These are phyloP conservation scores for Sebastes melanostomus DNA, from an alignment of 2,797 vertebrate species.

Conservation along the genomic window DNA sequence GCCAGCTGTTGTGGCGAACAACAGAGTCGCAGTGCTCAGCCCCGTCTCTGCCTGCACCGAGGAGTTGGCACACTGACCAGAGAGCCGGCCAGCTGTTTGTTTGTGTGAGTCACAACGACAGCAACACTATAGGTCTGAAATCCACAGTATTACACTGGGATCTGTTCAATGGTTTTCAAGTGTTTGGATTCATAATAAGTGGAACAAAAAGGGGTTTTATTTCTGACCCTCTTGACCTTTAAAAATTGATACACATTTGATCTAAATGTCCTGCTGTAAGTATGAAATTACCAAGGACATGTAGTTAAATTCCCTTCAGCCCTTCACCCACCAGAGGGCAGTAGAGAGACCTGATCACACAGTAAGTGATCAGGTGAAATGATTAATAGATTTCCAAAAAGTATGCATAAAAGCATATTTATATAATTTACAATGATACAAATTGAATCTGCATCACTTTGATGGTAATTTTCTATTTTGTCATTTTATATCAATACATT, in stretches of 20 bases:
- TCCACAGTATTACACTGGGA: neutral
- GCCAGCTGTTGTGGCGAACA: conserved; percentile 54
- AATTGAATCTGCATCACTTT: neutral
- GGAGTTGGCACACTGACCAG: conserved; percentile 31
- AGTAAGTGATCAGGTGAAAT: neutral
- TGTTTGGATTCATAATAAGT: neutral
- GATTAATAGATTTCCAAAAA: neutral
- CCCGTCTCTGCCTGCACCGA: conserved; percentile 45
- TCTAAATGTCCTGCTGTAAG: neutral
- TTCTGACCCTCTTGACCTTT: neutral
- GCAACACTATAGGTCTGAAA: conserved; percentile 1
- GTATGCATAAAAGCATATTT: neutral
- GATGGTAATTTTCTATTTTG: neutral
- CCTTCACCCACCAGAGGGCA: conserved; percentile 14
- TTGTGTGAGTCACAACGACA: conserved; percentile 18
- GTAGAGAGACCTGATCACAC: neutral
- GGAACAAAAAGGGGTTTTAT: too few relatives aligned
- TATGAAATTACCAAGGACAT: neutral
- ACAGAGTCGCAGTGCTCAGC: conserved; percentile 45
- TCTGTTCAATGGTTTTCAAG: neutral
- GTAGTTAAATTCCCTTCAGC: neutral
- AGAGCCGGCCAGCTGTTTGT: conserved; percentile 29
- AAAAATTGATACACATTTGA: neutral
- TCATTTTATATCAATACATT: neutral
- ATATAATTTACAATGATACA: neutral